Percentiles rank a stretch among this genome's conserved stretches.
Conservation (phyloP, 2,113 vertebrate species). For the Cyphotilapia sp. region DNA sequence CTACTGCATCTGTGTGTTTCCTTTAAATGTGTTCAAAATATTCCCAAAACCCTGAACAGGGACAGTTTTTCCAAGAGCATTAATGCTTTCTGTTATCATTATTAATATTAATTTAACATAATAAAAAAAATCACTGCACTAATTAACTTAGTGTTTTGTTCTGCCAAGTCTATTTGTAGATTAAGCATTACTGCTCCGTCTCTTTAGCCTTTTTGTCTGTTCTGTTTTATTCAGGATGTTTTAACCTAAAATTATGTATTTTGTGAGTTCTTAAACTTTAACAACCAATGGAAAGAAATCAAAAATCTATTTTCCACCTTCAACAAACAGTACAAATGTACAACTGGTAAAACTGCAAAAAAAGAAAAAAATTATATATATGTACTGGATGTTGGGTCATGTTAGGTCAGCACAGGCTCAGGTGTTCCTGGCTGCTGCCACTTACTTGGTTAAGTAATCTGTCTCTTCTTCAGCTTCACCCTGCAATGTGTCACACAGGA, state of each 20-base stretch:
- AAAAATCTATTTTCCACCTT: neutral
- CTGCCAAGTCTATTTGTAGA: neutral
- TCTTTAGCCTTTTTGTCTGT: neutral
- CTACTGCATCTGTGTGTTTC: too few relatives aligned
- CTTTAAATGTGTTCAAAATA: neutral
- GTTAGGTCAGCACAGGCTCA: conserved; percentile 14
- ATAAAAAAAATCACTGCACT: neutral
- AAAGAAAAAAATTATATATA: neutral
- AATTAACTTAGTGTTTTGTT: neutral
- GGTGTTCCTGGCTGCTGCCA: neutral
- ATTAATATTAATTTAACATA: neutral
- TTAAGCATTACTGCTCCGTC: neutral
- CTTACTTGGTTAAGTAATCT: neutral
- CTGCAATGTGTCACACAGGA: neutral
- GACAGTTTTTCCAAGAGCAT: neutral
- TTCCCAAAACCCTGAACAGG: neutral
- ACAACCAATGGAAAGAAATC: neutral
- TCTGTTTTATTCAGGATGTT: fast-evolving
- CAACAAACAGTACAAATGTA: too few relatives aligned
- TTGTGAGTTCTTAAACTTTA: fast-evolving
- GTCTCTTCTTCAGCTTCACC: neutral
- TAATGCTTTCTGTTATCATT: neutral
- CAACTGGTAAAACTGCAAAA: neutral
- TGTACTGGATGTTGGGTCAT: neutral
- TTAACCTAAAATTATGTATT: neutral